These are phyloP conservation scores for Orchestia grillus DNA, from an alignment of 1,140 invertebrate genomes.

Conservation along the genomic window DNA sequence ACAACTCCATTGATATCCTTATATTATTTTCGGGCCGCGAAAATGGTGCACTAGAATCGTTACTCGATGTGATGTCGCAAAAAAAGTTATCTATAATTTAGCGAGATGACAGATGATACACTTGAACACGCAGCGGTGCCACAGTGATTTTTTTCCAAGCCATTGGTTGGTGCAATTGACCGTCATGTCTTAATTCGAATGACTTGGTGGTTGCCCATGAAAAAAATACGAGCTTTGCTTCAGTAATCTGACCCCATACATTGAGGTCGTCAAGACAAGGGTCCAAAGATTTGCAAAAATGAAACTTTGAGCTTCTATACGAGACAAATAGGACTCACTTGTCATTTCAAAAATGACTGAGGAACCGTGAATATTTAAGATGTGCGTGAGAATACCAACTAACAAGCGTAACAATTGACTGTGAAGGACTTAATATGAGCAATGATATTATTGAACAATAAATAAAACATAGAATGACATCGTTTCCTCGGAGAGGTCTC, in stretches of 20 bases:
- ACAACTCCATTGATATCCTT: not conserved
- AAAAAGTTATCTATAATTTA: not conserved
- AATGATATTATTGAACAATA: not conserved
- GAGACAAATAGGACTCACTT: not conserved
- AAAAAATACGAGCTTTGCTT: not conserved
- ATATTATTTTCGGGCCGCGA: not conserved
- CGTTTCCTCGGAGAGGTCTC: not conserved
- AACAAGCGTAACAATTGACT: not conserved
- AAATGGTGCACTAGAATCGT: not conserved
- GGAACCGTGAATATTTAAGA: not conserved
- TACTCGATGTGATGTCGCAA: not conserved
- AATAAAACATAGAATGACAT: not conserved
- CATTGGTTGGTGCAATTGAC: not conserved
- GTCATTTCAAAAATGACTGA: not conserved
- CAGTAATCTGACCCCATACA: constrained; percentile 12
- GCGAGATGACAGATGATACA: not conserved
- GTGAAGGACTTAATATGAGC: not conserved
- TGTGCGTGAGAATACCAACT: not conserved
- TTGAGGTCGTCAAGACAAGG: not conserved
- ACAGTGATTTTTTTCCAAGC: not conserved
- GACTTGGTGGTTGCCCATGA: not conserved
- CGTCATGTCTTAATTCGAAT: not conserved
- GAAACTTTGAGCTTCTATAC: not conserved
- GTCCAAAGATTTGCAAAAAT: not conserved
- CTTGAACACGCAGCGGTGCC: not conserved